Base-by-base conservation (phyloP, 2,888 invertebrate species). In the Sphecodes monilicornis region DNA sequence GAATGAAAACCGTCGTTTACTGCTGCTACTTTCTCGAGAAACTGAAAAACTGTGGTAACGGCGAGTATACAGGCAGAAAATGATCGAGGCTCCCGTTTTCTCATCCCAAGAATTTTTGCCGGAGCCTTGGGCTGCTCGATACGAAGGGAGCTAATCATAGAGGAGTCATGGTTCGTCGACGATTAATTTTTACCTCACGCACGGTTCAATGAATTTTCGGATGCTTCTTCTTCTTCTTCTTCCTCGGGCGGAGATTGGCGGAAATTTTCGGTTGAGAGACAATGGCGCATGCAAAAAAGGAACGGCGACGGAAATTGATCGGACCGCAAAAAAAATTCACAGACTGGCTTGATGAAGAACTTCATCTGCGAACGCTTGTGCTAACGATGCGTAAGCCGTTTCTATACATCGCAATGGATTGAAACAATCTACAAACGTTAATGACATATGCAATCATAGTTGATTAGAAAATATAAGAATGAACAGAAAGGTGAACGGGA, bases 101-200 rank as follows among this genome's bases (percentile, higher is more conserved):
- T 46, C 68, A 66, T 73, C 73, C 57, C 3, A 46, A 18, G 26
- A 76, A 71, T 74, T 36, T 70, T 46, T 70, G 16, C 50, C 43
- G 39, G 60, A 50, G 8, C 54, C n/a, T 6, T 16, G 11, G 22
- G 22, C 22, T 26, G 36, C 46, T 29, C 6, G 29, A 16, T 43
- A 32, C 6, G 29, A 16, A 18, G 57, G 29, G 11, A 41, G 32
- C 36, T n/a, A 73, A 82, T 60, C 43, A n/a, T 16, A 43, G 26
- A 1, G 26, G 11, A 50, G 26, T 41, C 26, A 82, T 64, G 78
- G 77, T 82, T 64, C 74, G 13, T 8, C 77, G 74, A 16, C 71
- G 84, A 82, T 84, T 84, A 82, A 84, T 75, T 76, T n/a, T 64
- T 29, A 73, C 54, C 75, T 64, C 64, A 3, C 22, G 26, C 29